A percentile compares a stretch with the other conserved stretches of the same genome.
These are phyloP conservation scores for Patella pellucida DNA, from an alignment of 2,888 invertebrate species.

Conservation along the genomic window DNA sequence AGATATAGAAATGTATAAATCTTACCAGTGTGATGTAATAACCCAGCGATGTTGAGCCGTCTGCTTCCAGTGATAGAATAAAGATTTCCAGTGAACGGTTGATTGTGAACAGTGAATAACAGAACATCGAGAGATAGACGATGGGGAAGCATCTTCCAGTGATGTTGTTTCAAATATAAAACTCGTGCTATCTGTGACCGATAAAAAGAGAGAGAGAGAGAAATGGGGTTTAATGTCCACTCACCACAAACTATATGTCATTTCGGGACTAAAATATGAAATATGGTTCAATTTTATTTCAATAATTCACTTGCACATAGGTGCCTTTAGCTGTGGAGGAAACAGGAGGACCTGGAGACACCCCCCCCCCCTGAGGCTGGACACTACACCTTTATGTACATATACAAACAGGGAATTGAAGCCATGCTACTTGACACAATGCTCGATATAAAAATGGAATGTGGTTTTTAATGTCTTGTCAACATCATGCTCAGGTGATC, in stretches of 20 bases:
- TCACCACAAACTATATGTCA: no score
- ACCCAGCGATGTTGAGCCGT: constrained; percentile 63
- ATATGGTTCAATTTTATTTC: no score
- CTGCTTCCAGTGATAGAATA: constrained; percentile 64
- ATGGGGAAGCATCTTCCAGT: constrained; percentile 60
- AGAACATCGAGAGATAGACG: constrained; percentile 58
- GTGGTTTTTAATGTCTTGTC: no score
- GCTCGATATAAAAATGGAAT: not conserved
- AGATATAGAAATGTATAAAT: not conserved
- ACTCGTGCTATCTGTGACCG: constrained; percentile 55
- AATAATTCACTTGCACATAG: no score
- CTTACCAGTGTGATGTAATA: constrained; percentile 62
- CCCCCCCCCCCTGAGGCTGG: no score
- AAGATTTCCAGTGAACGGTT: constrained; percentile 59
- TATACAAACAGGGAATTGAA: not conserved
- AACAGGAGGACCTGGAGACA: no score
- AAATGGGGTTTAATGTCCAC: no score
- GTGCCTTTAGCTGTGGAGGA: no score
- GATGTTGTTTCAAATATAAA: constrained; percentile 65
- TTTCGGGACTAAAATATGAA: no score
- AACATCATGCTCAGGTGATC: no score
- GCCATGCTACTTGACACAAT: not conserved
- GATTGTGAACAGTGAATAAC: constrained; percentile 59
- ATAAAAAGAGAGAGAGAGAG: not conserved
- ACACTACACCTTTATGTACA: no score